Evolutionary conservation across 2,888 invertebrate species (phyloP), one percentile per base, ranked within the genome.

Genomic region (Lasioglossum leucozonium): DNA sequence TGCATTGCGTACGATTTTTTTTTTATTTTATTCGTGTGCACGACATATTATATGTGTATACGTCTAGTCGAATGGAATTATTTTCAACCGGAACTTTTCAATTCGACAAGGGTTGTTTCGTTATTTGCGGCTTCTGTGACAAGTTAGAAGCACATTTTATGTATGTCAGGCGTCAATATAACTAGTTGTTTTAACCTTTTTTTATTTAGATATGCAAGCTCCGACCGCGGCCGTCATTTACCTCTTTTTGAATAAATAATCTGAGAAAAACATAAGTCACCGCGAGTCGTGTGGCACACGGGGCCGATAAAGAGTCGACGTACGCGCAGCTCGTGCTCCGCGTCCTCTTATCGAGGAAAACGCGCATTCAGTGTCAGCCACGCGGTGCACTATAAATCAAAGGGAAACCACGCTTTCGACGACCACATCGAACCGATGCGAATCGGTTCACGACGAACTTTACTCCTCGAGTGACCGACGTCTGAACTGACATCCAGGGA

Each of bases 401-500:
- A 13, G 44, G 55, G 80, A 62, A 82, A 71, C 40, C 72, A 69
- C 72, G 84, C 86, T 81, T 81, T 78, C 72, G 67, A 55, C 71
- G 67, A 5, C 83, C 84, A 79, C 6, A 13, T 2, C 11, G 42
- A 88, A 81, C 89, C 79, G 80, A 90, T 79, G 67, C 4, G 42
- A 84, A 67, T 84, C 79, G 87, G 91, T 87, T 88, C 30, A 26
- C 58, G 71, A 4, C 91, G 91, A 90, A 92, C 91, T 91, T 92
- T 92, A 91, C 80, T 86, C 91, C 82, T 77, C 30, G 71, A 37
- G 26, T 76, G 76, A 62, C 37, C 65, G 69, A 22, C 18, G 37
- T n/a, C n/a, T n/a, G 55, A 71, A 78, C 37, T 75, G 65, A 74
- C n/a, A 76, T 55, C 62, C 72, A 40, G 67, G 4, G 67, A 37